phyloP scores from a whole-genome alignment of 2,113 vertebrate species.

The Chloroceryle aenea region DNA sequence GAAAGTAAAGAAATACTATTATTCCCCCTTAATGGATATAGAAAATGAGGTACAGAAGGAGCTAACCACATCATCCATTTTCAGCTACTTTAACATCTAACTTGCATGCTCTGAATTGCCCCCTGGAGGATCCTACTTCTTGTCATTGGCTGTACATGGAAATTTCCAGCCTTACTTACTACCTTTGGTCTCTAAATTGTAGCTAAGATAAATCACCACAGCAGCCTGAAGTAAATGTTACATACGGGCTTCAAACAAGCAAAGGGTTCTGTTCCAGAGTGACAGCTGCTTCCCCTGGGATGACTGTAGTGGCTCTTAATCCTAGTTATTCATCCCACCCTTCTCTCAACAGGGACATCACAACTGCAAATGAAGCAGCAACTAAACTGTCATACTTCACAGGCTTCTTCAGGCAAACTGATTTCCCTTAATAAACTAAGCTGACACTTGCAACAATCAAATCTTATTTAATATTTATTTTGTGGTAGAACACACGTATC shows the following conservation, averaged over 20 bases:
- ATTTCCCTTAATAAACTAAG: not conserved
- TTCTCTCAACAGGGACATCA: not conserved
- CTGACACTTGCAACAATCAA: not conserved
- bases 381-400: not conserved
- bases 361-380: not conserved
- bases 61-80: slow-evolving; percentile 21
- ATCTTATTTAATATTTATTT: not conserved
- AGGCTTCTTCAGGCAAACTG: not conserved
- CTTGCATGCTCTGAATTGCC: slow-evolving; percentile 18
- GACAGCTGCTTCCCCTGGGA: slow-evolving; percentile 9
- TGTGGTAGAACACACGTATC: not conserved
- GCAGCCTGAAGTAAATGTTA: not conserved
- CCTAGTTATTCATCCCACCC: not conserved
- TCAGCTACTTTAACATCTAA: slow-evolving; percentile 15
- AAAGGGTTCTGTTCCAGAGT: not conserved
- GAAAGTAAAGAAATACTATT: not conserved
- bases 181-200: slow-evolving; percentile 18
- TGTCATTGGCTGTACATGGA: not conserved
- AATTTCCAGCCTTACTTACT: slow-evolving; percentile 30
- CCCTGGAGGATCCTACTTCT: slow-evolving; percentile 27
- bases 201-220: slow-evolving; percentile 31
- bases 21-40: not conserved
- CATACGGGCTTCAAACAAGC: not conserved
- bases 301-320: not conserved
- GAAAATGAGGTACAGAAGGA: slow-evolving; percentile 25